A percentile compares a stretch with the other conserved stretches of the same genome.
These are phyloP conservation scores for Drosophila parabipectinata DNA, from an alignment of 1,140 invertebrate genomes.

Conservation along the genomic window DNA sequence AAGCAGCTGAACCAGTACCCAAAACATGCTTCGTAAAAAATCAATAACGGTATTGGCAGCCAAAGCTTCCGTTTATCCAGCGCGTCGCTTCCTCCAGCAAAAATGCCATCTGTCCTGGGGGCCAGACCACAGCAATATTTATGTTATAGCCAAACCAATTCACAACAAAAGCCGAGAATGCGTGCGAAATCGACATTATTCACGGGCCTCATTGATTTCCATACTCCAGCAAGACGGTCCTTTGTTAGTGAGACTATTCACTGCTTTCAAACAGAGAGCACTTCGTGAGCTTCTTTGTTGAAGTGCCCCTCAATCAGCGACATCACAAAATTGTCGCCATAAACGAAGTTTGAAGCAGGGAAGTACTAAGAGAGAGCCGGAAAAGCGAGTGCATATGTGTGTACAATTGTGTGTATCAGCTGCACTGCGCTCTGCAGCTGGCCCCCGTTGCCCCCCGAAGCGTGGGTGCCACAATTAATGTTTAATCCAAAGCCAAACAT, in stretches of 20 bases:
- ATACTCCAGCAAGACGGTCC: neutral
- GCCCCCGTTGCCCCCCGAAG: neutral
- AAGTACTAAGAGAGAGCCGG: neutral
- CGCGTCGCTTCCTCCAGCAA: neutral
- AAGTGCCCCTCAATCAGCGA: neutral
- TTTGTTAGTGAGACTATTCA: no score
- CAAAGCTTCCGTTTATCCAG: neutral
- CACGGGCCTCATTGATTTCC: no score
- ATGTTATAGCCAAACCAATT: no score
- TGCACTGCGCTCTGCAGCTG: slow-evolving; percentile 6
- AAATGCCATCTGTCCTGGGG: neutral
- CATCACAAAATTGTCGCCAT: neutral
- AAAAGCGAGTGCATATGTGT: slow-evolving; percentile 14
- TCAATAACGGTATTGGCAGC: slow-evolving; percentile 56
- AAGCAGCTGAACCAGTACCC: slow-evolving; percentile 9
- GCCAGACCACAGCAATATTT: no score
- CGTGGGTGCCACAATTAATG: slow-evolving; percentile 30
- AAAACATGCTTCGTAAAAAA: slow-evolving; percentile 40
- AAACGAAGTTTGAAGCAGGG: neutral
- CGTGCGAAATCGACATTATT: no score
- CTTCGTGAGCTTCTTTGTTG: no score
- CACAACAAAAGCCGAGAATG: no score
- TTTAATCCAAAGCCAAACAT: slow-evolving; percentile 54
- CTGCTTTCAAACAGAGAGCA: no score
- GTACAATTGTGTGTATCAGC: neutral